A percentile compares a stretch with the other conserved stretches of the same genome.
Conservation (phyloP, 2,797 vertebrate genomes). For the Nannoperca australis region DNA sequence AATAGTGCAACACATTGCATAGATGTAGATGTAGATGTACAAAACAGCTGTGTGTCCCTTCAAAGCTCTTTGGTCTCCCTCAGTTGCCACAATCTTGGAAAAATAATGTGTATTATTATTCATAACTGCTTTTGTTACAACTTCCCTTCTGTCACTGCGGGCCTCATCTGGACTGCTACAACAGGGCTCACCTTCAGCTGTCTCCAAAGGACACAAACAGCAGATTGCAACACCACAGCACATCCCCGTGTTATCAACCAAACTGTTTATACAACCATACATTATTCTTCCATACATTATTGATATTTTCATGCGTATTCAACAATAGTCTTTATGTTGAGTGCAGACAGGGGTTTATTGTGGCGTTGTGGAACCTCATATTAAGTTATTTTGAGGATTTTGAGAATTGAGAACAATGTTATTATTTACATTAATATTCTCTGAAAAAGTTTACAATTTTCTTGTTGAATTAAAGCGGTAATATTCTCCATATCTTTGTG, state of each 20-base stretch:
- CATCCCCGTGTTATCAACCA: neutral
- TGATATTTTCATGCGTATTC: neutral
- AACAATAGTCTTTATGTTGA: neutral
- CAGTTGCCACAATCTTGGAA: neutral
- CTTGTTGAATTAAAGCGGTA: neutral
- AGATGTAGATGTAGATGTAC: neutral
- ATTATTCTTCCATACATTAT: neutral
- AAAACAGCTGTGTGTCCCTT: neutral
- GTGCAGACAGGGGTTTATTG: neutral
- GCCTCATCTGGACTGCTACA: neutral
- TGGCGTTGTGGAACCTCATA: too few species aligned
- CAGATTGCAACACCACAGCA: neutral
- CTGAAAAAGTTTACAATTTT: neutral
- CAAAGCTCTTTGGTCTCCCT: neutral
- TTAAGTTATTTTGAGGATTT: neutral
- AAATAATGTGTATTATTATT: constrained; percentile 11
- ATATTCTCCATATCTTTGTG: neutral
- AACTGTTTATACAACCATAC: neutral
- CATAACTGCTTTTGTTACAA: constrained; percentile 4
- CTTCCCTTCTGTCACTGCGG: constrained; percentile 6
- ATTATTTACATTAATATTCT: neutral
- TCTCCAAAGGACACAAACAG: constrained; percentile 5
- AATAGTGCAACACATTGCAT: neutral
- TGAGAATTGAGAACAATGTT: neutral
- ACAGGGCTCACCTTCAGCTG: constrained; percentile 21